Evolutionary conservation across 2,797 vertebrate genomes (phyloP).

Genomic region (Sardinella longiceps): DNA sequence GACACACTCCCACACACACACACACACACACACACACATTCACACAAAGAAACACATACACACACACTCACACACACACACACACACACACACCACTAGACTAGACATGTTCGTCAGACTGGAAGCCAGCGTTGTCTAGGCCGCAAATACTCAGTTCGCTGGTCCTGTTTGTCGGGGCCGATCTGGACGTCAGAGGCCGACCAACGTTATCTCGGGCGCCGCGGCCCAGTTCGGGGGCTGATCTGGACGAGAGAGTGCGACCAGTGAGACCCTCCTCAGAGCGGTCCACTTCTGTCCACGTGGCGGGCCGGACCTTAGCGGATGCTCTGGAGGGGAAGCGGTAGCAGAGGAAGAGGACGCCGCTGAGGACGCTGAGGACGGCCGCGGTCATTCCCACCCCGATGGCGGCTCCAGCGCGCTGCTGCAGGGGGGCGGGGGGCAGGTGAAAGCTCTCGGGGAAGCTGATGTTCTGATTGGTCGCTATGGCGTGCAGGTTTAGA

Average conservation of each 20-base stretch:
- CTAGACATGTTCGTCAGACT: conserved; percentile 48
- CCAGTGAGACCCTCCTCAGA: not conserved
- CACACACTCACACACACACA: too few relatives aligned
- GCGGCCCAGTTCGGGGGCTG: not conserved
- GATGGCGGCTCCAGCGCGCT: conserved; percentile 71
- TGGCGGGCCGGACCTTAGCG: not conserved
- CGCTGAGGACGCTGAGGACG: conserved; percentile 69
- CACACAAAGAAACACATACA: too few relatives aligned
- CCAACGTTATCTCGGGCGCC: too few relatives aligned
- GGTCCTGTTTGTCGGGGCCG: too few relatives aligned
- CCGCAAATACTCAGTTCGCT: not conserved
- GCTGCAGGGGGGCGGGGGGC: conserved; percentile 66
- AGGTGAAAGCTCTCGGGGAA: conserved; percentile 77
- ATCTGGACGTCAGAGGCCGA: too few relatives aligned
- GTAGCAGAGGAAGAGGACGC: conserved; percentile 69
- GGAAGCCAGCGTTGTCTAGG: conserved; percentile 58
- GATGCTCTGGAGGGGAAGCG: conserved; percentile 46
- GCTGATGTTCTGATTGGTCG: conserved; percentile 67
- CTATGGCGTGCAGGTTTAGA: conserved; percentile 79
- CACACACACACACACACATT: too few relatives aligned
- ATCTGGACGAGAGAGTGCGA: not conserved
- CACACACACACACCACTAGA: too few relatives aligned
- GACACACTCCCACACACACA: too few relatives aligned
- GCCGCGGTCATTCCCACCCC: conserved; percentile 69
- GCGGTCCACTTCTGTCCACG: not conserved